Evolutionary conservation across 37 sponge, comb jelly and placozoan species (phyloP).

Genomic region (Aphrocallistes beatrix): DNA sequence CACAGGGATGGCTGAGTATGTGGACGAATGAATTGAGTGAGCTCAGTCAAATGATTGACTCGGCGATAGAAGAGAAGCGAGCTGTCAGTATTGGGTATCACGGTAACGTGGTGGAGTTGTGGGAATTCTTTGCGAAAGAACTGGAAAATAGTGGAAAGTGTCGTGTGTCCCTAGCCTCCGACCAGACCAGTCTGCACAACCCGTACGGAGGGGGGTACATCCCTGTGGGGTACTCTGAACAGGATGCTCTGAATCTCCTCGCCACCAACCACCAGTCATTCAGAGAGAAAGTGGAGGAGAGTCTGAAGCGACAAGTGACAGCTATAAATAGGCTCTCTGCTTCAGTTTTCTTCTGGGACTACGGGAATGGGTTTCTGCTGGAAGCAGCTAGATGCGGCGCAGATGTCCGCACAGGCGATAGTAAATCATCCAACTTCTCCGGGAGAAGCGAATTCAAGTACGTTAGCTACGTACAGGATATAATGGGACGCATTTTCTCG

Average conservation of each 20-base stretch:
- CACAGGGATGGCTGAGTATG: conserved; percentile 73
- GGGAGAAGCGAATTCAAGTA: conserved; percentile 46
- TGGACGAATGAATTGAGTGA: conserved; percentile 56
- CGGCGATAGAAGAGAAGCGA: conserved; percentile 27
- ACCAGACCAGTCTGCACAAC: conserved; percentile 96
- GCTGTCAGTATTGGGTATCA: conserved; percentile 78
- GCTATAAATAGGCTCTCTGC: conserved; percentile 79
- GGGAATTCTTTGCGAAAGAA: conserved; percentile 70
- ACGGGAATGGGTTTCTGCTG: conserved; percentile 94
- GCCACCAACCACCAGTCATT: conserved; percentile 49
- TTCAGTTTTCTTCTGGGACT: conserved; percentile 97
- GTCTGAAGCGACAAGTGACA: conserved; percentile 67
- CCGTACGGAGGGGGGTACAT: conserved; percentile 96
- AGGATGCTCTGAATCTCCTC: conserved; percentile 55
- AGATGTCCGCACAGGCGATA: not conserved
- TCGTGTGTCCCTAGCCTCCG: conserved; percentile 82
- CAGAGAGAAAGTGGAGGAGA: conserved; percentile 73
- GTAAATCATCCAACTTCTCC: not conserved
- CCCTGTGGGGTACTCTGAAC: conserved; percentile 63
- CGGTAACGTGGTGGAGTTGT: conserved; percentile 85
- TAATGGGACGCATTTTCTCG: conserved; percentile 93
- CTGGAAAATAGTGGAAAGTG: conserved; percentile 73
- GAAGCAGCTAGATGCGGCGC: conserved; percentile 74
- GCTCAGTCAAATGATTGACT: conserved; percentile 41
- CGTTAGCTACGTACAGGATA: conserved; percentile 89